phyloP scores from a whole-genome alignment of 2,113 vertebrate species.

The Brienomyrus brachyistius region DNA sequence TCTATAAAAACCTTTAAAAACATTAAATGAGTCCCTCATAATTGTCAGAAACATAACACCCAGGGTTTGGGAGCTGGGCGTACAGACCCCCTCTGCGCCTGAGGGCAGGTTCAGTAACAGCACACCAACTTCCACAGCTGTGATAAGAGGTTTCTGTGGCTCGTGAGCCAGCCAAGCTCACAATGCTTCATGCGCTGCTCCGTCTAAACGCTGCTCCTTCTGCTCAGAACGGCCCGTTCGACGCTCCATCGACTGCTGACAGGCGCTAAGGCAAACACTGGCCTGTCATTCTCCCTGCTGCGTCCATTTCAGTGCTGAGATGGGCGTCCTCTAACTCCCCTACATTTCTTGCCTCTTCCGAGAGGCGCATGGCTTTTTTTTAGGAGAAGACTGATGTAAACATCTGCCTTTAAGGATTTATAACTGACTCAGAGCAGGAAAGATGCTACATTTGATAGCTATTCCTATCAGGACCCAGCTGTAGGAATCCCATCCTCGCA shows the following conservation, averaged over 20 bases:
- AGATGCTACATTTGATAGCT: not conserved
- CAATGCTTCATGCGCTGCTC: not conserved
- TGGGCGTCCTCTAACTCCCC: not conserved
- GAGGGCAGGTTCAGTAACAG: not conserved
- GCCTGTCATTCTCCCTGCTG: not conserved
- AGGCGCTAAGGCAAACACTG: not conserved
- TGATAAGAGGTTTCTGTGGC: not conserved
- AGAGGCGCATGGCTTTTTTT: not conserved
- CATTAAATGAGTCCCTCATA: not conserved
- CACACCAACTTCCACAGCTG: not conserved
- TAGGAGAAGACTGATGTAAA: not conserved
- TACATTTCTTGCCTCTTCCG: not conserved
- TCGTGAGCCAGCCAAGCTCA: not conserved
- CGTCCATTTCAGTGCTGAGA: not conserved
- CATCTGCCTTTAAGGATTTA: not conserved
- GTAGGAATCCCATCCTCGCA: not conserved
- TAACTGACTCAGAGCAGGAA: not conserved
- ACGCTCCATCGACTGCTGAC: not conserved
- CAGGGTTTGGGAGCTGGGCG: not conserved
- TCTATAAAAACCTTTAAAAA: not conserved
- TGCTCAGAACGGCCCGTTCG: not conserved
- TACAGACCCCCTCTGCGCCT: not conserved
- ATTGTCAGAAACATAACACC: not conserved
- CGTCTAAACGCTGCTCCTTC: not conserved
- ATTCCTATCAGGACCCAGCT: not conserved